These are phyloP conservation scores for Zhengitettix transpicula DNA, from an alignment of 2,888 invertebrate species.

Conservation along the genomic window DNA sequence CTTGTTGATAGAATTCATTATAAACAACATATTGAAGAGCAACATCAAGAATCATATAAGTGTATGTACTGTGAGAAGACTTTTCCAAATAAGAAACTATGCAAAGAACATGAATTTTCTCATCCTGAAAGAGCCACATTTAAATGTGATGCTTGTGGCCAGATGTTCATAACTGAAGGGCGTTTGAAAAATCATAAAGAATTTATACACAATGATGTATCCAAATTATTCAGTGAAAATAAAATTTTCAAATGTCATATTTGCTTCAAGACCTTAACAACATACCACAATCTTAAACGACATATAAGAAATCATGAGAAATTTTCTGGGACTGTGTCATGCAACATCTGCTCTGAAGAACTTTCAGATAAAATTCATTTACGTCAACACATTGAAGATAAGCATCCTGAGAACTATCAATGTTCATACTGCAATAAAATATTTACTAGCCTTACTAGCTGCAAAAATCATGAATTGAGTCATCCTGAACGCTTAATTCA, in stretches of 20 bases:
- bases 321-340: background rate
- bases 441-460: slow-evolving; percentile 5
- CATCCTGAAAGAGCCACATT: slow-evolving; percentile 2
- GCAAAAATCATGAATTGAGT: slow-evolving; percentile 6
- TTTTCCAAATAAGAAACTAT: slow-evolving; percentile 2
- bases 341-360: slow-evolving; percentile 5
- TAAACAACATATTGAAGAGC: slow-evolving; percentile 4
- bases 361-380: slow-evolving; percentile 6
- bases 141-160: slow-evolving; percentile 5
- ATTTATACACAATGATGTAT: slow-evolving; percentile 3
- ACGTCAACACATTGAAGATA: slow-evolving; percentile 5
- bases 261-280: slow-evolving; percentile 6
- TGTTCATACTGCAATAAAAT: slow-evolving; percentile 8
- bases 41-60: slow-evolving; percentile 2
- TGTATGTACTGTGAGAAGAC: slow-evolving; percentile 3
- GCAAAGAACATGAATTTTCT: slow-evolving; percentile 5
- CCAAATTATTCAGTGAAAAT: background rate
- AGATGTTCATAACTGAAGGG: slow-evolving; percentile 6
- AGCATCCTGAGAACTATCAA: slow-evolving; percentile 4
- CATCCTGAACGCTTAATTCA: slow-evolving; percentile 7
- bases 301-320: slow-evolving; percentile 8
- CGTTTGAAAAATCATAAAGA: slow-evolving; percentile 8
- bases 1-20: slow-evolving; percentile 5
- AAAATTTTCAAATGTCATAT: slow-evolving; percentile 9
- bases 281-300: slow-evolving; percentile 7